phyloP scores from a whole-genome alignment of 2,888 invertebrate genomes.

The Teinopalpus imperialis region DNA sequence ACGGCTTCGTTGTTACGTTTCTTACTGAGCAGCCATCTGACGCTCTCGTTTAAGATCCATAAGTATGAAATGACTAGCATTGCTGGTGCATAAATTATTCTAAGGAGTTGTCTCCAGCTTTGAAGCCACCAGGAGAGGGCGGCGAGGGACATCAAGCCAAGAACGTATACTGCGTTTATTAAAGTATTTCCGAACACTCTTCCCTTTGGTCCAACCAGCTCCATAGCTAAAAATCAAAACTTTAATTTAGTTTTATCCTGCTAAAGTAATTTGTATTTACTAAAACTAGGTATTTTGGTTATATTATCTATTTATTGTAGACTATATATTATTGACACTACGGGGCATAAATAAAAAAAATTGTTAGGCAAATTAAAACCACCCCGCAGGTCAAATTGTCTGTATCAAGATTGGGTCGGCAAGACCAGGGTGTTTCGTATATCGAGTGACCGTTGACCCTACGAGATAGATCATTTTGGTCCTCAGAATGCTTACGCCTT shows the following conservation, averaged over 20 bases:
- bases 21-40: slow-evolving; percentile 89
- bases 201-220: slow-evolving; percentile 88
- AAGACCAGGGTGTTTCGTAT: no score
- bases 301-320: no score
- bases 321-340: no score
- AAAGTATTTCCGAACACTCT: slow-evolving; percentile 88
- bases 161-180: slow-evolving; percentile 86
- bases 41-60: slow-evolving; percentile 88
- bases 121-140: slow-evolving; percentile 85
- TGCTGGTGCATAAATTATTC: slow-evolving; percentile 86
- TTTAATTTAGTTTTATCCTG: background rate
- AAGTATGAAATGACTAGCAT: slow-evolving; percentile 85
- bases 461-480: no score
- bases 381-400: no score
- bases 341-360: no score
- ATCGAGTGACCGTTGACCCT: no score
- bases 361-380: no score
- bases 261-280: no score
- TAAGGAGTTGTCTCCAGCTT: slow-evolving; percentile 86
- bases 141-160: slow-evolving; percentile 86
- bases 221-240: slow-evolving; percentile 83
- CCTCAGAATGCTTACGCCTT: no score
- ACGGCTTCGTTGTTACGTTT: slow-evolving; percentile 84
- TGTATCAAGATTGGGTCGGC: no score
- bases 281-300: no score